A percentile compares a stretch with the other conserved stretches of the same genome.
phyloP scores from a whole-genome alignment of 2,888 invertebrate species.

The Sclerodermus sp. region DNA sequence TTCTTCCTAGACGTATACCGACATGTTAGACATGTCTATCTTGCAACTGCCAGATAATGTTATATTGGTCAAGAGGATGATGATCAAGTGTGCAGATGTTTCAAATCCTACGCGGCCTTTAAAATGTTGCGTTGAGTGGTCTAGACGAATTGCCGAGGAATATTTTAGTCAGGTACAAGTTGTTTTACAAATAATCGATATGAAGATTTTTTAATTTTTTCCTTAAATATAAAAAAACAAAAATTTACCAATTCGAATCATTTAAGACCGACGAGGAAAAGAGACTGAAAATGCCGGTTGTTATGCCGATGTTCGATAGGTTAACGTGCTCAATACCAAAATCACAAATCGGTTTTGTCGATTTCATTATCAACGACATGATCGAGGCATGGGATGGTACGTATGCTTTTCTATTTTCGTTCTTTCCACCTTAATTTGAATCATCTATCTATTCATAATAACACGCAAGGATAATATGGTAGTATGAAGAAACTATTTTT shows the following conservation, averaged over 20 bases:
- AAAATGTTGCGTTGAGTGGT: slow-evolving; percentile 87
- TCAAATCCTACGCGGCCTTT: slow-evolving; percentile 93
- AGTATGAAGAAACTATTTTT: too few species aligned
- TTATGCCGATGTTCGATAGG: slow-evolving; percentile 98
- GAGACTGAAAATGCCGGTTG: slow-evolving; percentile 82
- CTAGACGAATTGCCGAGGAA: slow-evolving; percentile 93
- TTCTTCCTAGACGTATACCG: slow-evolving; percentile 34
- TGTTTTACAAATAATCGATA: too few species aligned
- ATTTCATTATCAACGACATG: slow-evolving; percentile 97
- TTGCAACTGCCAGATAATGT: slow-evolving; percentile 77
- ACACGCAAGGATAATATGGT: too few species aligned
- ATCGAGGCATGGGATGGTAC: slow-evolving; percentile 95
- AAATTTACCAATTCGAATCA: background rate
- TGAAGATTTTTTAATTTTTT: slow-evolving; percentile 1
- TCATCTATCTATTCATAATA: too few species aligned
- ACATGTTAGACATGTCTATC: slow-evolving; percentile 42
- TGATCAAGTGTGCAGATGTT: slow-evolving; percentile 98
- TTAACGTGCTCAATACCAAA: slow-evolving; percentile 94
- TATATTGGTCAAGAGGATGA: slow-evolving; percentile 87
- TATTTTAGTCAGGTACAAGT: slow-evolving; percentile 80
- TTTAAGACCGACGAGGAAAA: slow-evolving; percentile 93
- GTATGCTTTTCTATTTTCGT: slow-evolving; percentile 32
- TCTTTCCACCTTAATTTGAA: too few species aligned
- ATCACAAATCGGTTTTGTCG: slow-evolving; percentile 96
- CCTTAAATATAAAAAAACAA: background rate